Conservation (phyloP, 2,113 vertebrate species). For the Embiotoca jacksoni region DNA sequence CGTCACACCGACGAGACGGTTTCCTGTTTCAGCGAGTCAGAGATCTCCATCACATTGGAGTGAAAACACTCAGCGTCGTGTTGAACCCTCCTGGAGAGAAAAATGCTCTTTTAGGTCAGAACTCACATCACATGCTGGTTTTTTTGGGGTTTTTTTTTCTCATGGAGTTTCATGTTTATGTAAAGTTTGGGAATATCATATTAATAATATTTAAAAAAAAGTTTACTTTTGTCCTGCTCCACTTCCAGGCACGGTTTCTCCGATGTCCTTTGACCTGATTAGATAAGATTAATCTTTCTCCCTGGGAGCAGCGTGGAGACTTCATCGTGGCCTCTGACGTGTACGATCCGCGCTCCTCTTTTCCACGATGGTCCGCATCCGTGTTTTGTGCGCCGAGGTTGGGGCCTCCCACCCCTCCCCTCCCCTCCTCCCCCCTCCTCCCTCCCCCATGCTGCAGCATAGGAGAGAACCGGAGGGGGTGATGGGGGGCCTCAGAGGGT, state of each 20-base stretch:
- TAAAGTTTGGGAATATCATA: not conserved
- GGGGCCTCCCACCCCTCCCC: conserved; percentile 6
- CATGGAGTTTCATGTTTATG: not conserved
- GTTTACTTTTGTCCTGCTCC: not conserved
- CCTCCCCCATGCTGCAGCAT: conserved; percentile 14
- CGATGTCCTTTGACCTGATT: conserved; percentile 45
- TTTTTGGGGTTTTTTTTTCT: too few relatives aligned
- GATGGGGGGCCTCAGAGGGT: not conserved
- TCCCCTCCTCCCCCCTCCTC: too few relatives aligned
- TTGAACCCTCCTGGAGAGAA: too few relatives aligned
- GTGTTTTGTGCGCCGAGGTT: conserved; percentile 38
- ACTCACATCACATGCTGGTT: too few relatives aligned
- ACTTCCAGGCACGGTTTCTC: conserved; percentile 21
- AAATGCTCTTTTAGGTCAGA: too few relatives aligned
- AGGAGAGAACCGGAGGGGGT: conserved; percentile 6
- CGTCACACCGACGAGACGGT: too few relatives aligned
- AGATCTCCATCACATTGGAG: too few relatives aligned
- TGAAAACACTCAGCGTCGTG: too few relatives aligned
- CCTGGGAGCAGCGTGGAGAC: conserved; percentile 65
- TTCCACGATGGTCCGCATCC: conserved; percentile 25
- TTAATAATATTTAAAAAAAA: too few relatives aligned
- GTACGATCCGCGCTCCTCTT: conserved; percentile 31
- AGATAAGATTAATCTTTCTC: conserved; percentile 55
- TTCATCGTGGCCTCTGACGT: conserved; percentile 47
- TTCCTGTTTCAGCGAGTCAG: too few relatives aligned